Evolutionary conservation across 1,140 invertebrate genomes (phyloP).

Genomic region (Pristionchus pacificus): DNA sequence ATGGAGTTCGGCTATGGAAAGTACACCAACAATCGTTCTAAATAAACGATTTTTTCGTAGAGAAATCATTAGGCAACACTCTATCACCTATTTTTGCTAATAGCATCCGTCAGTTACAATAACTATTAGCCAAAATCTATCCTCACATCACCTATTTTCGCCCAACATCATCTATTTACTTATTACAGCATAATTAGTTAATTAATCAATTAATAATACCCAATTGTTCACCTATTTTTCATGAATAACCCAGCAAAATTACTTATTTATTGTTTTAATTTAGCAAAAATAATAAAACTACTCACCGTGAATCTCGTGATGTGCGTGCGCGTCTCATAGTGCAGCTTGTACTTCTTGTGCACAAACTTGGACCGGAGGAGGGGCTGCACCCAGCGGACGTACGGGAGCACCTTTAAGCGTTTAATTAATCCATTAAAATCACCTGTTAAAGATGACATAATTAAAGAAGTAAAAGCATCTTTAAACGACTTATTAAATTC

Average conservation of each 20-base stretch:
- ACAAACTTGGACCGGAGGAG: slow-evolving; percentile 74
- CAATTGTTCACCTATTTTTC: background rate
- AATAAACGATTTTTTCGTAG: too few relatives aligned
- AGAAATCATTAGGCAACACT: too few relatives aligned
- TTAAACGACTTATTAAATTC: too few relatives aligned
- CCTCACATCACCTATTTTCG: background rate
- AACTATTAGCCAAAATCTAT: too few relatives aligned
- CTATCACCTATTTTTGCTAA: too few relatives aligned
- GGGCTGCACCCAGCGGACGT: slow-evolving; percentile 58
- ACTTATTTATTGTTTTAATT: background rate
- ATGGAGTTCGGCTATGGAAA: too few relatives aligned
- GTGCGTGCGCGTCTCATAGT: slow-evolving; percentile 92
- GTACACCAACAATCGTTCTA: too few relatives aligned
- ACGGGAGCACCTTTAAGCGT: slow-evolving; percentile 43
- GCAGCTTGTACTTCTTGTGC: slow-evolving; percentile 87
- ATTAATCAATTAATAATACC: background rate
- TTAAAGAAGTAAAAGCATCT: too few relatives aligned
- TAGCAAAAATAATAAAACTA: background rate
- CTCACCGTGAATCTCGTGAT: slow-evolving; percentile 69
- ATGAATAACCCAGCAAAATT: background rate
- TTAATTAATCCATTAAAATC: too few relatives aligned
- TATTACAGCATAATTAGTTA: background rate
- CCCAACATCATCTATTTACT: slow-evolving; percentile 8
- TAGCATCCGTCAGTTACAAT: too few relatives aligned
- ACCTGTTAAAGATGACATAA: too few relatives aligned